A percentile compares a stretch with the other conserved stretches of the same genome.
These are phyloP conservation scores for Telmatochromis sp. DNA, from an alignment of 2,113 vertebrate genomes.

Conservation along the genomic window DNA sequence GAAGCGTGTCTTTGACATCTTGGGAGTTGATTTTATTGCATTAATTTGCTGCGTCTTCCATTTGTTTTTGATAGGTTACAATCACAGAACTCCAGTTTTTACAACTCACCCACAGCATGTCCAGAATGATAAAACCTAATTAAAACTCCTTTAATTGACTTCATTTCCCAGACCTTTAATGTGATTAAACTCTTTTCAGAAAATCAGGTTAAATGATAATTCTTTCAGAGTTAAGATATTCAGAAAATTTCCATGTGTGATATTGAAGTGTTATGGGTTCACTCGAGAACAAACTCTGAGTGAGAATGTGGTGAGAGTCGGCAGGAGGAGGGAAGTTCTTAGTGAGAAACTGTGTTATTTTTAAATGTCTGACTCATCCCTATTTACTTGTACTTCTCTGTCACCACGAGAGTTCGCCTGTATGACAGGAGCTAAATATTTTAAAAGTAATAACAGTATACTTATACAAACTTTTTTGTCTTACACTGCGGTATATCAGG, in stretches of 20 bases:
- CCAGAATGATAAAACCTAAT: not conserved
- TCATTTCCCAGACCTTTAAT: not conserved
- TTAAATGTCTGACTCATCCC: constrained; percentile 46
- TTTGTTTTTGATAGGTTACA: not conserved
- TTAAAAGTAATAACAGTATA: not conserved
- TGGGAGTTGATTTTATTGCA: not conserved
- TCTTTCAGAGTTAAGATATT: constrained; percentile 2
- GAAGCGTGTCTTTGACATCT: not conserved
- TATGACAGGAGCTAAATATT: constrained; percentile 11
- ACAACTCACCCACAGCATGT: not conserved
- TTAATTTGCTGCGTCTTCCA: not conserved
- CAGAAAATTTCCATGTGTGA: not conserved
- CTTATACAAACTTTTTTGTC: not conserved
- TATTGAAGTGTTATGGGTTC: not conserved
- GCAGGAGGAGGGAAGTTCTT: constrained; percentile 20
- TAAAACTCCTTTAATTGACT: not conserved
- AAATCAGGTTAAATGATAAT: not conserved
- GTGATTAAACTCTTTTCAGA: not conserved
- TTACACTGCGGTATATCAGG: not conserved
- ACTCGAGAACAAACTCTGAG: constrained; percentile 23
- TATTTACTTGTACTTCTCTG: constrained; percentile 2
- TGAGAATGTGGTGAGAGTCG: constrained; percentile 29
- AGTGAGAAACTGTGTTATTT: constrained; percentile 39
- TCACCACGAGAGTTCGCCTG: not conserved
- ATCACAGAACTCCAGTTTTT: not conserved